Evolutionary conservation across 2,888 invertebrate genomes (phyloP), one percentile per base, ranked within the genome.

Genomic region (Ectropis crepuscularia): DNA sequence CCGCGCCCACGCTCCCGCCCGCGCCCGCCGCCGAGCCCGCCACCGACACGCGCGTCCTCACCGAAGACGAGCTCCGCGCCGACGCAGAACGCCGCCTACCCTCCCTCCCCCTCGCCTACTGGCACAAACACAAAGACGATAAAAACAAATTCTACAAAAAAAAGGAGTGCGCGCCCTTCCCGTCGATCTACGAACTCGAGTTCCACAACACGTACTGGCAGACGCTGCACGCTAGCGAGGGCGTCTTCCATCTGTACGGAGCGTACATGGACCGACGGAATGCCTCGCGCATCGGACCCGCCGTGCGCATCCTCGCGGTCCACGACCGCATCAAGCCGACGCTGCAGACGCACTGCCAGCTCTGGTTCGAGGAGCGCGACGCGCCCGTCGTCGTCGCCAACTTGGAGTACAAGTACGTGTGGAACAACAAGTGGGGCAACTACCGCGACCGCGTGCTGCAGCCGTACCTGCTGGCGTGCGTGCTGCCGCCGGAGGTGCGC

Each of bases 171-270:
- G 96, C 97, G 63, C 95, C 96, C 72, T 97, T 97, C 85, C 98
- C 98, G 0, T 96, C 96, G 64, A 95, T 98, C 73, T 98, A 96
- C 87, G 98, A 98, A 79, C 92, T 98, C 69, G 97, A 98, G 85
- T 98, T 97, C 91, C 98, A 98, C 89, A 98, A 98, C 83, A 95
- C 97, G 59, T 98, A 98, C 87, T 98, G 98, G 98, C 98, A 98
- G 89, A 96, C 96, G 53, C 83, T 98, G 82, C 94, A 95, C 73
- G 95, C 97, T 6, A 94, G 95, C 45, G 96, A 97, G 77, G 97
- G 98, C n/a, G 97, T 97, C 2, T 98, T 98, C 81, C 97, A 98
- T 84, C 89, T 98, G 28, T 98, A 96, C 85, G 98, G 97, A 8
- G 98, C 98, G 8, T 98, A 98, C 87, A 95, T 97, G 81, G 98